Percentiles rank a stretch among this genome's conserved stretches.
Conservation (phyloP, 2,797 vertebrate genomes). For the Etheostoma perlongum region DNA sequence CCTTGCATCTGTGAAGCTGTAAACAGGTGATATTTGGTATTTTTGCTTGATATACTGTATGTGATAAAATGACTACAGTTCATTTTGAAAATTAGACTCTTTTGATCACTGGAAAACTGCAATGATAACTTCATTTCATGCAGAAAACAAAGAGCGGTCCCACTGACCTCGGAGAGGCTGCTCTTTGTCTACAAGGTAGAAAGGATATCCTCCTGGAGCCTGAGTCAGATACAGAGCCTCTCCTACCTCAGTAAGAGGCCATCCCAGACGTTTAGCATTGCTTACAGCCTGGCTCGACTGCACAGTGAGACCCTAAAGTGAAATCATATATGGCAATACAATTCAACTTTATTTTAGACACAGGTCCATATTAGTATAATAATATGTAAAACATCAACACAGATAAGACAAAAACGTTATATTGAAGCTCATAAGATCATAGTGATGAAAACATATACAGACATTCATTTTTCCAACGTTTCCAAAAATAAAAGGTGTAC, state of each 20-base stretch:
- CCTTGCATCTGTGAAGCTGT: not conserved
- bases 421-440: too few relatives aligned
- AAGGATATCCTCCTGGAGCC: conserved; percentile 95
- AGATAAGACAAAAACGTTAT: too few relatives aligned
- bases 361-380: too few relatives aligned
- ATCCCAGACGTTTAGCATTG: conserved; percentile 90
- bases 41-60: not conserved
- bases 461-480: too few relatives aligned
- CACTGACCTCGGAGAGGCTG: conserved; percentile 85
- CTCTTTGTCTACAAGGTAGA: conserved; percentile 90
- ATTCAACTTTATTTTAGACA: too few relatives aligned
- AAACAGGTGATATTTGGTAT: not conserved
- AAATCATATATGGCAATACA: not conserved
- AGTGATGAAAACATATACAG: too few relatives aligned
- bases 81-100: not conserved
- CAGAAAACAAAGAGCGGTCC: not conserved
- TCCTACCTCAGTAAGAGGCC: conserved; percentile 89
- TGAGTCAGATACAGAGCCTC: conserved; percentile 87
- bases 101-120: not conserved
- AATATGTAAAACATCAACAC: too few relatives aligned
- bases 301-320: conserved; percentile 90
- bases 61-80: not conserved
- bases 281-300: conserved; percentile 92
- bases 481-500: too few relatives aligned
- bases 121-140: not conserved